Evolutionary conservation across 2,113 vertebrate genomes (phyloP), one percentile per base, ranked within the genome.

Genomic region (Otus sunia): DNA sequence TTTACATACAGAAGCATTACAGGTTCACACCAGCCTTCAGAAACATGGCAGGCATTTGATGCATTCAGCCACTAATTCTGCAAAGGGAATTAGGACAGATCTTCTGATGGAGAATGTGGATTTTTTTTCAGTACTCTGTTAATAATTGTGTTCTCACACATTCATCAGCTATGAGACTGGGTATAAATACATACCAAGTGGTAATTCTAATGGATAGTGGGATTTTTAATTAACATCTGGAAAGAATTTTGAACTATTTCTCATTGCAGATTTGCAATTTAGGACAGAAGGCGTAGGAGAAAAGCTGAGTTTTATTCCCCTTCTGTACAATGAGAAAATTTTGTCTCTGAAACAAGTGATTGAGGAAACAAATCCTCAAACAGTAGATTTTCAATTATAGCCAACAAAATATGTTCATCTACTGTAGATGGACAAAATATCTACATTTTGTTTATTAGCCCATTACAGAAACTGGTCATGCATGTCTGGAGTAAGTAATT

Each of bases 151-250:
- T 60, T 92, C 13, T 85, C 36, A 69, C 27, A 68, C 15, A 29
- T 62, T 73, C n/a, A n/a, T 82, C 71, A 74, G 15, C 58, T 43
- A 10, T 34, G 39, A 72, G n/a, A 43, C 30, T 77, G 47, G 15
- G 9, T 66, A 62, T 66, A 88, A 73, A 52, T 75, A 67, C 2
- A 14, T 66, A 86, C 32, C 29, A 20, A 82, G 12, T 12, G 15
- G 45, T 68, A 79, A 79, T 76, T 93, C 50, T 77, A 79, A 83
- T n/a, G 59, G 58, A 59, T 59, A 86, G n/a, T 49, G 45, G 76
- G 20, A 71, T 62, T 93, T 95, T 74, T 74, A 90, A 80, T 90
- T 74, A 84, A 93, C 47, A 95, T 80, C 72, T 94, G 78, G 90
- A 68, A 93, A 85, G 19, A 50, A 60, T 92, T 94, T 88, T 58